phyloP scores from a whole-genome alignment of 2,888 invertebrate species.

The Dynastes grantii region DNA sequence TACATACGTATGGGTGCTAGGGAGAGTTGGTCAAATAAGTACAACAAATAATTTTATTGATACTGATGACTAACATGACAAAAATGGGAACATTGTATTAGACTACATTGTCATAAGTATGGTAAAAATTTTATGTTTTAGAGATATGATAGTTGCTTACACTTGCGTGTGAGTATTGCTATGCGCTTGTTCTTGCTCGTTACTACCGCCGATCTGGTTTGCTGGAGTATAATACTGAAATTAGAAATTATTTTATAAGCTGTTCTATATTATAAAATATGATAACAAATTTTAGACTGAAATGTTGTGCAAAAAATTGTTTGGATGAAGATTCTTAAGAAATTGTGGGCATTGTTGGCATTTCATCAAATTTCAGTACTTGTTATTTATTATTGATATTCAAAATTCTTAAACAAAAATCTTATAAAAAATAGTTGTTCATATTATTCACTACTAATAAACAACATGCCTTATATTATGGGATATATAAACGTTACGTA shows the following conservation, averaged over 20 bases:
- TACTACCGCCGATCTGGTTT: conserved; percentile 81
- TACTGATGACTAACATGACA: conserved; percentile 62
- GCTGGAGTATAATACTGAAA: conserved; percentile 90
- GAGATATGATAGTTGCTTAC: conserved; percentile 71
- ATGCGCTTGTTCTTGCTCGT: conserved; percentile 84
- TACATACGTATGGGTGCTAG: neutral
- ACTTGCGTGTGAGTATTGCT: conserved; percentile 91
- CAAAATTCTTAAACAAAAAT: too few species aligned
- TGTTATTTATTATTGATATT: too few species aligned
- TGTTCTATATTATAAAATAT: too few species aligned
- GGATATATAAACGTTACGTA: too few species aligned
- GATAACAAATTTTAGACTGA: too few species aligned
- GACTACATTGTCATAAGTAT: conserved; percentile 61
- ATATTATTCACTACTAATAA: too few species aligned
- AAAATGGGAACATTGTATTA: conserved; percentile 60
- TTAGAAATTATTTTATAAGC: conserved; percentile 56
- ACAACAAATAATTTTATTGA: conserved; percentile 63
- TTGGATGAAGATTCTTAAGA: too few species aligned
- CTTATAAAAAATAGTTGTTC: too few species aligned
- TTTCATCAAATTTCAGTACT: too few species aligned
- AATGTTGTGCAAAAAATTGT: too few species aligned
- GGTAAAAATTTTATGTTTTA: conserved; percentile 51
- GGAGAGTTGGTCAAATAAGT: conserved; percentile 59
- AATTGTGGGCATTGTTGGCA: too few species aligned
- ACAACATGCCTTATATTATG: too few species aligned